Base-by-base conservation (phyloP, 2,797 vertebrate species). In the Oryzias dopingdopingensis region DNA sequence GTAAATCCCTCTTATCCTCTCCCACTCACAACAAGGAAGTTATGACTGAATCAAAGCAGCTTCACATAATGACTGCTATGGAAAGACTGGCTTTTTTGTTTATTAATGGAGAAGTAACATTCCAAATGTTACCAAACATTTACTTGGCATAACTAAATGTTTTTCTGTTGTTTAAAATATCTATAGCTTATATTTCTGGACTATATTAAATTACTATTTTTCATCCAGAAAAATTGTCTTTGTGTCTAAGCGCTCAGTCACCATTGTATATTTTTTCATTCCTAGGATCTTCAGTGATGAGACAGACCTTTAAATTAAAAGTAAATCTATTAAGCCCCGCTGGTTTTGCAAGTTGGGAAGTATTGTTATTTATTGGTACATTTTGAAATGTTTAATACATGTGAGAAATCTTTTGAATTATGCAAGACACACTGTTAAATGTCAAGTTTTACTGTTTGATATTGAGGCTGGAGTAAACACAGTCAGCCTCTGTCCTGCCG, bases 1-100 rank as follows among this genome's bases (percentile, higher is more conserved):
- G 77, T 67, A 86, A 90, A 90, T 87, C 88, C 89, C 84, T 55
- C 62, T 86, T 81, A 86, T 90, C 86, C 88, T 84, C 79, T 82
- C 77, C 68, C 77, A 88, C 82, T 86, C 84, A 86, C 83, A 88
- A 91, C 88, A 88, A 87, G 90, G 90, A 92, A 85, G 89, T 88
- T 80, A 65, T 86, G 77, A 85, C 81, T 78, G 86, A 76, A 76
- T 86, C 80, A 82, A 81, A 73, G 65, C 72, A 80, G 73, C 67
- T 73, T 65, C 76, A 76, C 67, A 75, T 65, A 75, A 80, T 80
- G 82, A 82, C 77, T 79, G 70, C 75, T 55, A 64, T 74, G 72
- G 71, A 74, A 81, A 73, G 74, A 51, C 42, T 78, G 74, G 59
- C 49, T 52, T 62, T 54, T 76, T 56, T 76, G 49, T 73, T 43